phyloP scores from a whole-genome alignment of 2,888 invertebrate genomes.

The Ectobius pallidus region DNA sequence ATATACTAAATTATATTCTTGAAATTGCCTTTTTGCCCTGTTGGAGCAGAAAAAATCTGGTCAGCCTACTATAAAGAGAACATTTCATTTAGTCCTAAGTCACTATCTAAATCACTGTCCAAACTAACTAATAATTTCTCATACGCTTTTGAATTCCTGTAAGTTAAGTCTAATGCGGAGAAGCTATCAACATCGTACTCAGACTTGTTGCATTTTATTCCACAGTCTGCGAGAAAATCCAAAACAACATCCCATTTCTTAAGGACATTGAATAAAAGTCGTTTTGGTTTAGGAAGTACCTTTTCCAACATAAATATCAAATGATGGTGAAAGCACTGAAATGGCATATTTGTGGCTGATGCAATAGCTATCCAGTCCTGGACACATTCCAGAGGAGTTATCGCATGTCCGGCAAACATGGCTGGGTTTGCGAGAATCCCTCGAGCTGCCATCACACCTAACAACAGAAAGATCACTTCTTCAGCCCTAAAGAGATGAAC shows the following conservation, averaged over 20 bases:
- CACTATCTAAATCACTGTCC: too few relatives aligned
- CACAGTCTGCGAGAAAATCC: neutral
- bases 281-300: conserved; percentile 72
- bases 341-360: conserved; percentile 65
- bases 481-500: too few relatives aligned
- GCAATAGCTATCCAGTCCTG: conserved; percentile 76
- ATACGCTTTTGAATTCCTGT: too few relatives aligned
- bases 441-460: conserved; percentile 89
- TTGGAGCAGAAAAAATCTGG: too few relatives aligned
- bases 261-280: conserved; percentile 79
- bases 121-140: too few relatives aligned
- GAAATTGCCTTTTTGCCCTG: too few relatives aligned
- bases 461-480: neutral
- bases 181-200: too few relatives aligned
- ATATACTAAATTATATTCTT: too few relatives aligned
- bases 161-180: too few relatives aligned
- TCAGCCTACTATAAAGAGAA: too few relatives aligned
- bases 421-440: conserved; percentile 91
- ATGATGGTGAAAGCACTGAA: conserved; percentile 93
- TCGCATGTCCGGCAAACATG: conserved; percentile 74
- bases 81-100: too few relatives aligned
- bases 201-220: neutral
- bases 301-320: conserved; percentile 94
- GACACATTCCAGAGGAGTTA: conserved; percentile 78
- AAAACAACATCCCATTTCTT: conserved; percentile 53